A percentile compares a stretch with the other conserved stretches of the same genome.
Conservation (phyloP, 35 echinoderm and acorn worm genomes). For the Heliocidaris erythrogramma region DNA sequence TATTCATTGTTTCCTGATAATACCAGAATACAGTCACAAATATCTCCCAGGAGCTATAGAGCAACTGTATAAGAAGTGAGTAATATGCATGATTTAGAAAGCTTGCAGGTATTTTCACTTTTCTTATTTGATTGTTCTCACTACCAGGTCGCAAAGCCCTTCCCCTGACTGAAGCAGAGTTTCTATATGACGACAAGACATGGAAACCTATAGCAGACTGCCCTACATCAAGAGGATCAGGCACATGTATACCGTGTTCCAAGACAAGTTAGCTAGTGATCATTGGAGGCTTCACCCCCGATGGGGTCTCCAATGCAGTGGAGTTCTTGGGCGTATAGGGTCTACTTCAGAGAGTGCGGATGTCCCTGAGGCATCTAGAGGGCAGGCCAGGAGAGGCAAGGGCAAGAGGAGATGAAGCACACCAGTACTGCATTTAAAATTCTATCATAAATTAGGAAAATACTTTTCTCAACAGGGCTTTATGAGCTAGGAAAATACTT, state of each 20-base stretch:
- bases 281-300: conserved; percentile 54
- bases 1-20: too few species aligned
- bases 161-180: background rate
- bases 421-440: background rate
- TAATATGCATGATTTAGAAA: background rate
- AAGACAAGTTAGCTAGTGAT: conserved; percentile 38
- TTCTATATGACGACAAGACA: conserved; percentile 24
- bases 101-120: background rate
- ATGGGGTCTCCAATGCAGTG: conserved; percentile 35
- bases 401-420: conserved; percentile 20
- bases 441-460: background rate
- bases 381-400: conserved; percentile 18
- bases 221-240: conserved; percentile 36
- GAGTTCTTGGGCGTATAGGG: conserved; percentile 11
- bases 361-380: background rate
- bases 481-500: background rate
- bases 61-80: too few species aligned
- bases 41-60: too few species aligned
- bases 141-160: conserved; percentile 36
- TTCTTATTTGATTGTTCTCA: background rate
- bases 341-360: background rate
- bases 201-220: conserved; percentile 45
- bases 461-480: background rate
- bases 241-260: background rate
- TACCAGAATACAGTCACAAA: too few species aligned